Conservation (phyloP, 2,888 invertebrate genomes). For the Dichetophora obliterata region DNA sequence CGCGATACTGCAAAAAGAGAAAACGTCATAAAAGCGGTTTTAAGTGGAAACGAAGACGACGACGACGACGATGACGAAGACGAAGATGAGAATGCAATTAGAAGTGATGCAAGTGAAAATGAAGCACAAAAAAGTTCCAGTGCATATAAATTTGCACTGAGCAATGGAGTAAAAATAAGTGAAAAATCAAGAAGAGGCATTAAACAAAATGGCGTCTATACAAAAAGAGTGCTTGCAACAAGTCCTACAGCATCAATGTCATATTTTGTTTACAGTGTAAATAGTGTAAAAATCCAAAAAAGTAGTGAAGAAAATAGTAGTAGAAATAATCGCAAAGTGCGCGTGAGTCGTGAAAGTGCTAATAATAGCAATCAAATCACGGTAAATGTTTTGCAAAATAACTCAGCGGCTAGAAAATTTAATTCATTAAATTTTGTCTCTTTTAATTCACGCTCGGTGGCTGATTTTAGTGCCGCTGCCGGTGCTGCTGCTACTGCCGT, state of each 20-base stretch:
- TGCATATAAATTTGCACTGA: constrained; percentile 44
- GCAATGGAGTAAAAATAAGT: neutral
- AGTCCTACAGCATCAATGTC: constrained; percentile 29
- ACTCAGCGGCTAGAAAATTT: constrained; percentile 45
- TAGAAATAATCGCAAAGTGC: constrained; percentile 27
- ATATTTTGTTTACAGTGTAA: constrained; percentile 33
- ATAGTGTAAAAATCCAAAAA: constrained; percentile 24
- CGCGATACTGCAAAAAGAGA: constrained; percentile 34
- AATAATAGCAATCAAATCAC: constrained; percentile 23
- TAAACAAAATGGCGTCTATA: neutral
- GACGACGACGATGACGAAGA: constrained; percentile 42
- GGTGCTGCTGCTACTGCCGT: constrained; percentile 20
- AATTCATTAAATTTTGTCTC: constrained; percentile 44
- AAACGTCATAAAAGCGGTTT: constrained; percentile 36
- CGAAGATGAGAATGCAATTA: no score
- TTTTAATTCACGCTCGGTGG: neutral
- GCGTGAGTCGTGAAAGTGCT: constrained; percentile 25
- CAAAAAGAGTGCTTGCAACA: neutral
- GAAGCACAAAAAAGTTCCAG: constrained; percentile 32
- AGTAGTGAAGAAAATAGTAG: constrained; percentile 16
- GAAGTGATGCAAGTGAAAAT: constrained; percentile 33
- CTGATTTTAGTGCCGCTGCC: constrained; percentile 35
- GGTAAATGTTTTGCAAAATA: constrained; percentile 32
- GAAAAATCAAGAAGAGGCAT: neutral
- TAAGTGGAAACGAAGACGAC: constrained; percentile 57